Percentiles rank a stretch among this genome's conserved stretches.
phyloP scores from a whole-genome alignment of 2,888 invertebrate genomes.

The Pocota personata region DNA sequence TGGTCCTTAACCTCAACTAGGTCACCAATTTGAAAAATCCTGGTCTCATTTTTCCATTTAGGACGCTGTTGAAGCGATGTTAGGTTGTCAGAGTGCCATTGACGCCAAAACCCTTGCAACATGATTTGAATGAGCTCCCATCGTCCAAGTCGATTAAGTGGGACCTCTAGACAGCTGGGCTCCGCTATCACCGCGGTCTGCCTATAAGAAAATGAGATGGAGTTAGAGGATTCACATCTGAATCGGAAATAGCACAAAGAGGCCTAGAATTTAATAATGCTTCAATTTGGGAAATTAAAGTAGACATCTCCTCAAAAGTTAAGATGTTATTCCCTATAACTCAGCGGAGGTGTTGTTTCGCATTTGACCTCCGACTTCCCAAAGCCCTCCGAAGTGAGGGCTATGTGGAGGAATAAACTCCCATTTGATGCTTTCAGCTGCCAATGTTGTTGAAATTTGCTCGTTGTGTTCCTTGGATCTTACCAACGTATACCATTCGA shows the following conservation, averaged over 20 bases:
- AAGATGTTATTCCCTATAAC: too few relatives aligned
- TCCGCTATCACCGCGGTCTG: conserved; percentile 52
- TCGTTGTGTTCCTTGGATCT: conserved; percentile 33
- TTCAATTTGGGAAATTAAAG: too few relatives aligned
- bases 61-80: background rate
- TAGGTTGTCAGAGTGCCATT: background rate
- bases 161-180: conserved; percentile 15
- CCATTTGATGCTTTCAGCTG: conserved; percentile 41
- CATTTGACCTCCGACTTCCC: conserved; percentile 62
- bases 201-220: conserved; percentile 63
- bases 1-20: conserved; percentile 9
- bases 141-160: conserved; percentile 10
- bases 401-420: too few relatives aligned
- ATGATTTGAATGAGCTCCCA: conserved; percentile 53
- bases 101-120: background rate
- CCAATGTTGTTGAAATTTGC: conserved; percentile 27
- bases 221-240: conserved; percentile 47
- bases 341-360: conserved; percentile 64
- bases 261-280: too few relatives aligned
- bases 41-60: too few relatives aligned
- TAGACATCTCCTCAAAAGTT: too few relatives aligned
- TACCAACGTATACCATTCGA: conserved; percentile 40
- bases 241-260: conserved; percentile 58
- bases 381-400: too few relatives aligned
- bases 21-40: too few relatives aligned